Percentiles rank a stretch among this genome's conserved stretches.
Conservation (phyloP, 2,113 vertebrate species). For the Hippocampus mohnikei region DNA sequence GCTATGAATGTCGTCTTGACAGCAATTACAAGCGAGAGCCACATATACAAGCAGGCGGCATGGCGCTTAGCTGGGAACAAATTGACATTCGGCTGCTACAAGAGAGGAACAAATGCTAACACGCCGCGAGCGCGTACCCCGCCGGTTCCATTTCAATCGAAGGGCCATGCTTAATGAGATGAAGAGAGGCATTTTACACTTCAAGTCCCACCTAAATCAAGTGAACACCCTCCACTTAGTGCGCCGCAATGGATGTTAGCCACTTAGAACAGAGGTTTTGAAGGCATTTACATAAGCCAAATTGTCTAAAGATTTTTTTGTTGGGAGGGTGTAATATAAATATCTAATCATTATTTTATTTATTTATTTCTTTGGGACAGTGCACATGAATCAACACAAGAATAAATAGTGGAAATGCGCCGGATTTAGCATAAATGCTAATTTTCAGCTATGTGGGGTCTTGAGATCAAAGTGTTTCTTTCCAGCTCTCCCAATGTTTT, state of each 20-base stretch:
- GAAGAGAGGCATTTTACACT: slow-evolving; percentile 1
- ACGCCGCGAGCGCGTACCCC: slow-evolving; percentile 11
- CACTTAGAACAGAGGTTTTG: not conserved
- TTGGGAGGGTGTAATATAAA: not conserved
- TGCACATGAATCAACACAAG: no score
- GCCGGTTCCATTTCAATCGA: slow-evolving; percentile 14
- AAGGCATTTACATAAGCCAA: not conserved
- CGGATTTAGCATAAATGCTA: no score
- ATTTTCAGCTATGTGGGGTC: no score
- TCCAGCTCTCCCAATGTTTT: no score
- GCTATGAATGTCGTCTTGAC: slow-evolving; percentile 23
- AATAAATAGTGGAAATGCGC: no score
- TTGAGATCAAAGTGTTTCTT: no score
- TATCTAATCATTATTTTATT: not conserved
- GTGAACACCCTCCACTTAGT: not conserved
- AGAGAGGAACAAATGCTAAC: slow-evolving; percentile 24
- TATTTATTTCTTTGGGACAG: no score
- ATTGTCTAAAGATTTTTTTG: not conserved
- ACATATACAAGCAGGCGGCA: slow-evolving; percentile 24
- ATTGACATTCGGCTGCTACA: slow-evolving; percentile 29
- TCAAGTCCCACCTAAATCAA: slow-evolving; percentile 8
- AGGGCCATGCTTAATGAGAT: slow-evolving; percentile 2
- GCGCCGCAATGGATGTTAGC: not conserved
- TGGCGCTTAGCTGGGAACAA: slow-evolving; percentile 14
- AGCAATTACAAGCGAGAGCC: slow-evolving; percentile 25